phyloP scores from a whole-genome alignment of 2,113 vertebrate genomes.

The Miniopterus natalensis region DNA sequence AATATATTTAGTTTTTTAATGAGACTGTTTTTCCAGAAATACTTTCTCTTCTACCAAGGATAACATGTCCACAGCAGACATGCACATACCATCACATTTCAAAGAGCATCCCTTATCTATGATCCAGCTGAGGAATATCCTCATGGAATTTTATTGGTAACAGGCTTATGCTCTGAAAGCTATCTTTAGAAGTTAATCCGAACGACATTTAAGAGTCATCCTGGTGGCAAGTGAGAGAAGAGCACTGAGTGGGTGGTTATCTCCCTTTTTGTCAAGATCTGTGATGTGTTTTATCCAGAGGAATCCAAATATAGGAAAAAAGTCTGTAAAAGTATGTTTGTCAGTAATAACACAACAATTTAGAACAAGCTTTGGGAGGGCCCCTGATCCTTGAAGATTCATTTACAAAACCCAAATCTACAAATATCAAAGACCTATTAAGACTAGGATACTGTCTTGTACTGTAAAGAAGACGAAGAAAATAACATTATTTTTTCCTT shows the following conservation, averaged over 20 bases:
- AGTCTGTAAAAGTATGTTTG: not conserved
- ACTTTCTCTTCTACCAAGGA: not conserved
- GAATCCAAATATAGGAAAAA: constrained; percentile 15
- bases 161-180: not conserved
- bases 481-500: not conserved
- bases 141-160: not conserved
- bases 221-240: not conserved
- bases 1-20: not conserved
- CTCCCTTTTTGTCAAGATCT: not conserved
- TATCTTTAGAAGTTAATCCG: not conserved
- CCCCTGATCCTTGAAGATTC: not conserved
- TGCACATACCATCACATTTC: not conserved
- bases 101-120: not conserved
- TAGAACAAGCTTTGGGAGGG: not conserved
- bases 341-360: not conserved
- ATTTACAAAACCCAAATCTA: constrained; percentile 4
- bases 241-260: not conserved
- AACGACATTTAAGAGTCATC: not conserved
- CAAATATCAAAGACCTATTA: not conserved
- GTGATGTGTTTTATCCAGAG: not conserved
- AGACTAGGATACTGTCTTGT: not conserved
- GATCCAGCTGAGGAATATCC: not conserved
- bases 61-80: not conserved
- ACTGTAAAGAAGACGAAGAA: not conserved
- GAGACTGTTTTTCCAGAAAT: not conserved